These are phyloP conservation scores for Aphidius colemani DNA, from an alignment of 2,888 invertebrate genomes.

Conservation along the genomic window DNA sequence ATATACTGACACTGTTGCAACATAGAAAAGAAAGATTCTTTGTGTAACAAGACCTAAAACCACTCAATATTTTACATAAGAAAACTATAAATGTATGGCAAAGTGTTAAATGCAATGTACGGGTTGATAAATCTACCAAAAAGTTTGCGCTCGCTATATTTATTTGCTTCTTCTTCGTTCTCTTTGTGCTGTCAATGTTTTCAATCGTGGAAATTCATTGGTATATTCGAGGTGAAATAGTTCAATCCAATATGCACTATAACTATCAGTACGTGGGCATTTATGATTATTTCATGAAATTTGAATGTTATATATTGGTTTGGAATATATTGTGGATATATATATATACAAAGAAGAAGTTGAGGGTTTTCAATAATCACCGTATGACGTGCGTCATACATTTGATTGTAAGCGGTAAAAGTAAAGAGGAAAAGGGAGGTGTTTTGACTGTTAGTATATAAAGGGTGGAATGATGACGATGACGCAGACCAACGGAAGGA, in stretches of 20 bases:
- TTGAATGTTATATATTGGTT: no score
- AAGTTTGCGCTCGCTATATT: no score
- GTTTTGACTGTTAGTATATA: neutral
- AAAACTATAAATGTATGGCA: slow-evolving; percentile 45
- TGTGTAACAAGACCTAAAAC: neutral
- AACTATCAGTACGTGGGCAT: no score
- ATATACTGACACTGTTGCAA: no score
- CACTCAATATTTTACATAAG: slow-evolving; percentile 48
- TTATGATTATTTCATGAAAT: no score
- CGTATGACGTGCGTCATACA: neutral
- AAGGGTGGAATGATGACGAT: slow-evolving; percentile 22
- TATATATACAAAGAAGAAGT: no score
- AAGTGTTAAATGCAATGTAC: slow-evolving; percentile 35
- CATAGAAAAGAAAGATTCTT: no score
- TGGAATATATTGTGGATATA: no score
- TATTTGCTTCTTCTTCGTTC: neutral
- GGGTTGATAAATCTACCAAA: slow-evolving; percentile 4
- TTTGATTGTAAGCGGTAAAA: neutral
- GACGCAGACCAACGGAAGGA: slow-evolving; percentile 25
- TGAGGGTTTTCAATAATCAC: no score
- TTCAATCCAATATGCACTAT: no score
- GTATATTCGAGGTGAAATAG: no score
- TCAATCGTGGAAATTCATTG: no score
- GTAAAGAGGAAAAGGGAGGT: slow-evolving; percentile 1
- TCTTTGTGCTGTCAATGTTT: neutral